These are phyloP conservation scores for Rotaria socialis DNA, from an alignment of 2,888 invertebrate species.

Conservation along the genomic window DNA sequence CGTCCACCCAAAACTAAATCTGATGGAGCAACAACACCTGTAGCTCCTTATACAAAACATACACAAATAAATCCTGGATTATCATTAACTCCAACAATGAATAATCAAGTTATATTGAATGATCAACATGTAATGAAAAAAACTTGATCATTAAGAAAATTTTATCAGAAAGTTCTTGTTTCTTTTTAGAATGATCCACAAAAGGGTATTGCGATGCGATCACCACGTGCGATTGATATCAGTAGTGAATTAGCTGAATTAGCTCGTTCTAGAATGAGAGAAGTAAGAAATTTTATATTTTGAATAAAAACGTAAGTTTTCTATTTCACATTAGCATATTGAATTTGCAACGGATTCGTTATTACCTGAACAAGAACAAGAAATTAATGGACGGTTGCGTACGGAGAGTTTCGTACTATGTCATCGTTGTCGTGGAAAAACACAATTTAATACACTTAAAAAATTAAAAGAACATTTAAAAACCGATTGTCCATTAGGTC, in stretches of 20 bases:
- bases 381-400: conserved; percentile 9
- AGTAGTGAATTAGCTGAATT: conserved; percentile 14
- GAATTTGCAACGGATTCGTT: conserved; percentile 18
- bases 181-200: not conserved
- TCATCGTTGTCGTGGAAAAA: conserved; percentile 34
- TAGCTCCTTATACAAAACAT: not conserved
- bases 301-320: no score
- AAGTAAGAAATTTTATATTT: not conserved
- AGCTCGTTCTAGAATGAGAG: conserved; percentile 9
- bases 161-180: not conserved
- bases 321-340: not conserved
- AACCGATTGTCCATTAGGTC: conserved; percentile 36
- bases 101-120: conserved; percentile 15
- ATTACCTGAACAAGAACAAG: conserved; percentile 37
- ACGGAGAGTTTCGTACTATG: not conserved
- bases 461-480: conserved; percentile 28
- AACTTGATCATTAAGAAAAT: no score
- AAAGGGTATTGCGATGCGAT: not conserved
- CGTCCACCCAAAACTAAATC: conserved; percentile 20
- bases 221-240: conserved; percentile 22
- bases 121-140: not conserved
- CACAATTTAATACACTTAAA: not conserved
- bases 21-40: not conserved
- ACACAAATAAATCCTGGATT: not conserved
- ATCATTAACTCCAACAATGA: conserved; percentile 2